Evolutionary conservation across 35 echinoderm and acorn worm genomes (phyloP).

Genomic region (Anneissia japonica): DNA sequence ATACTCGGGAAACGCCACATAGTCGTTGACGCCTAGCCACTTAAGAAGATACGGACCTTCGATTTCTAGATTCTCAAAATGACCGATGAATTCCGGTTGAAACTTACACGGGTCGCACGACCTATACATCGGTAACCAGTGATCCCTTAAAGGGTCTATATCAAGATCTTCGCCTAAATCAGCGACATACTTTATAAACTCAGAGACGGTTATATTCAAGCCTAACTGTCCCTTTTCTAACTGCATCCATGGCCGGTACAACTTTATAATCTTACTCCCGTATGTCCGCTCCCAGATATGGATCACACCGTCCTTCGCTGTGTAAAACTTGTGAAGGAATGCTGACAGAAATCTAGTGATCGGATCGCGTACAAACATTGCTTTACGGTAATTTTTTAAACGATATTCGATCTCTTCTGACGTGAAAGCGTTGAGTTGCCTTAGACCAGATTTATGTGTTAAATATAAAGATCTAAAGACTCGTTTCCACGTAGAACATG

Average conservation of each 20-base stretch:
- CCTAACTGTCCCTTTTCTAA: background rate
- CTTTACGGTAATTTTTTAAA: background rate
- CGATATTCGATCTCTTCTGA: slow-evolving; percentile 4
- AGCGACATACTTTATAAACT: background rate
- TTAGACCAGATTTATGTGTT: background rate
- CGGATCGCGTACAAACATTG: background rate
- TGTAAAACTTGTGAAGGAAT: background rate
- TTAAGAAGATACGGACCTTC: background rate
- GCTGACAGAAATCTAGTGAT: background rate
- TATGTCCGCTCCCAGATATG: background rate
- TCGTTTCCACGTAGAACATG: background rate
- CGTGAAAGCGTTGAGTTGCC: background rate
- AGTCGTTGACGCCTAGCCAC: background rate
- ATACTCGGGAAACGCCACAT: background rate
- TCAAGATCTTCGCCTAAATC: background rate
- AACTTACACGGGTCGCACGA: background rate
- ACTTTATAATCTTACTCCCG: background rate
- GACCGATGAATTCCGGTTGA: background rate
- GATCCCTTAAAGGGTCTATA: background rate
- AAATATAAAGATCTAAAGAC: background rate
- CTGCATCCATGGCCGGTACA: background rate
- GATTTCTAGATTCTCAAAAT: background rate
- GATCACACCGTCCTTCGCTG: background rate
- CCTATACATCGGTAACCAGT: slow-evolving; percentile 1
- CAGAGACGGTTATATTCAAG: background rate